Conservation (phyloP, 1,140 invertebrate species). For the Solenopsis invicta region DNA sequence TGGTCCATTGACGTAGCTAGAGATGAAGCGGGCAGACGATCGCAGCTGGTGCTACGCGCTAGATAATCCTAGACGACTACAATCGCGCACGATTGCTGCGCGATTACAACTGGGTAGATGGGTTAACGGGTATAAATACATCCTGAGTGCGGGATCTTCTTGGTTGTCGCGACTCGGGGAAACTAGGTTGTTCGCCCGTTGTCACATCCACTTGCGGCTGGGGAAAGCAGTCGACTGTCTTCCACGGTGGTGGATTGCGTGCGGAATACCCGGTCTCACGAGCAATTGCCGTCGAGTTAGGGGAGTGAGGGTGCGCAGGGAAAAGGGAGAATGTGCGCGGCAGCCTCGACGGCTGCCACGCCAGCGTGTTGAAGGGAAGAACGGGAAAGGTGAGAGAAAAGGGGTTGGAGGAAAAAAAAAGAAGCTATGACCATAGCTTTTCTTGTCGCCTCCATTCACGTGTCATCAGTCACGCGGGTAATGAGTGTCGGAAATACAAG, state of each 20-base stretch:
- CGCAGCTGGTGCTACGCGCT: constrained; percentile 2
- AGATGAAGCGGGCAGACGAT: constrained; percentile 50
- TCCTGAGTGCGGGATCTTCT: neutral
- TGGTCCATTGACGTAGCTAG: constrained; percentile 4
- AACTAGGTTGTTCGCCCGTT: constrained; percentile 42
- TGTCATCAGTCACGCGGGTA: constrained; percentile 85
- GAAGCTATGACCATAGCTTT: constrained; percentile 72
- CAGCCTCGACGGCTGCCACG: constrained; percentile 39
- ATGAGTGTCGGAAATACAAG: constrained; percentile 84
- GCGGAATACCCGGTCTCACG: constrained; percentile 54
- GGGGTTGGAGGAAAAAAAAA: constrained; percentile 62
- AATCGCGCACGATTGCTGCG: neutral
- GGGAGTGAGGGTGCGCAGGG: neutral
- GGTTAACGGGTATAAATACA: constrained; percentile 10
- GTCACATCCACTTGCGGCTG: constrained; percentile 20
- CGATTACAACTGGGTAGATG: neutral
- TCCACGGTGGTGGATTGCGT: constrained; percentile 67
- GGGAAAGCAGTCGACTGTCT: constrained; percentile 12
- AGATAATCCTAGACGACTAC: neutral
- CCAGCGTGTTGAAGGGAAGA: neutral
- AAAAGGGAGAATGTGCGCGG: constrained; percentile 51
- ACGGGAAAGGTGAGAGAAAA: constrained; percentile 58
- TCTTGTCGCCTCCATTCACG: constrained; percentile 82
- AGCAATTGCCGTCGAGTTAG: constrained; percentile 26
- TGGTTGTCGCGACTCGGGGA: constrained; percentile 25